phyloP scores from a whole-genome alignment of 1,140 invertebrate genomes.

The Orius insidiosus region DNA sequence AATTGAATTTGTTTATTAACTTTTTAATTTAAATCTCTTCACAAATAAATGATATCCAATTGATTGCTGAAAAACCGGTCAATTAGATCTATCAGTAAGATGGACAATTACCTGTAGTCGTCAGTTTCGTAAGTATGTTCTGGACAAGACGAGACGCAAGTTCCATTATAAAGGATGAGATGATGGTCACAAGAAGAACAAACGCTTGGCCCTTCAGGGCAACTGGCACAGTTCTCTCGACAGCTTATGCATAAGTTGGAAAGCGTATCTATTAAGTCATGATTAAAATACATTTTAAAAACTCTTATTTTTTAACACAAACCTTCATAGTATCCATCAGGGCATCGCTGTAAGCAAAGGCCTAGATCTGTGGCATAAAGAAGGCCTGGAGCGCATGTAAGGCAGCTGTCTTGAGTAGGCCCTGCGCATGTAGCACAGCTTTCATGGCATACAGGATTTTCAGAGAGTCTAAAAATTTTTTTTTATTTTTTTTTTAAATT shows the following conservation, averaged over 20 bases:
- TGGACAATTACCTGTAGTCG: constrained; percentile 42
- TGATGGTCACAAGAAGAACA: constrained; percentile 70
- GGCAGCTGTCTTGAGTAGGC: constrained; percentile 56
- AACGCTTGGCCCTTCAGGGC: constrained; percentile 54
- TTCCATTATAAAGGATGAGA: constrained; percentile 55
- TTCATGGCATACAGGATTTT: constrained; percentile 40
- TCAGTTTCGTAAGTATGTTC: constrained; percentile 61
- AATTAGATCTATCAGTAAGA: no score
- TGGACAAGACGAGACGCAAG: constrained; percentile 63
- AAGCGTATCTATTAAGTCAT: constrained; percentile 53
- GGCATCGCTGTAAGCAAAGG: constrained; percentile 63
- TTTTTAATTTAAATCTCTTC: background rate
- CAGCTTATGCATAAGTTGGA: constrained; percentile 58
- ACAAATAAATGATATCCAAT: constrained; percentile 1
- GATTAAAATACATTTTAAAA: no score
- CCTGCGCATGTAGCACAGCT: constrained; percentile 66
- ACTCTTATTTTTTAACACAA: no score
- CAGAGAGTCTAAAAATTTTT: background rate
- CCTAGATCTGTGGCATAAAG: constrained; percentile 56
- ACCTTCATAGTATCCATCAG: constrained; percentile 69
- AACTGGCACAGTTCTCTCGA: constrained; percentile 58
- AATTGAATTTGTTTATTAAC: background rate
- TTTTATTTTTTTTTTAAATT: no score
- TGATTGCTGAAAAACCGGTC: background rate
- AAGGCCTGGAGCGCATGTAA: constrained; percentile 58